These are phyloP conservation scores for Junonia oenone DNA, from an alignment of 2,888 invertebrate species.

Conservation along the genomic window DNA sequence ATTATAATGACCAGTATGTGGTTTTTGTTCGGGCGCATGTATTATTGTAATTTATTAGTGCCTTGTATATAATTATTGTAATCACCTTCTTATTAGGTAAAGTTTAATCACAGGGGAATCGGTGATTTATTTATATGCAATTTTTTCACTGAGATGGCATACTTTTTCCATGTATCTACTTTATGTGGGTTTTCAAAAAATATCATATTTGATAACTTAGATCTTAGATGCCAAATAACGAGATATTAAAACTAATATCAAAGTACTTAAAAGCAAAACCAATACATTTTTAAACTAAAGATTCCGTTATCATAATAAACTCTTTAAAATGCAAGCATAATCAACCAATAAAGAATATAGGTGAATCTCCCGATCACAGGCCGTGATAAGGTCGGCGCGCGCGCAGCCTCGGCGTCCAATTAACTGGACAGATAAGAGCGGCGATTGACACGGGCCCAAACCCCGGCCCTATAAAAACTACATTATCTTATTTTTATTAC, in stretches of 20 bases:
- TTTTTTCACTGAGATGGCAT: no score
- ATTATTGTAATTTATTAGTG: background rate
- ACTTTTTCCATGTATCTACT: no score
- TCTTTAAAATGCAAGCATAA: background rate
- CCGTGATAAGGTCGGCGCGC: background rate
- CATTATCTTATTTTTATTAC: background rate
- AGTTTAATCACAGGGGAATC: no score
- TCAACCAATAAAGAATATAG: slow-evolving; percentile 1
- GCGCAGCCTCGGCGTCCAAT: background rate
- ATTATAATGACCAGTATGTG: background rate
- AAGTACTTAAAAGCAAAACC: no score
- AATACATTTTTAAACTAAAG: no score
- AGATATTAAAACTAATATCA: no score
- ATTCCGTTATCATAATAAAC: background rate
- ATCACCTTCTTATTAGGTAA: no score
- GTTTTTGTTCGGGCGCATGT: background rate
- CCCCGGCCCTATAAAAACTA: background rate
- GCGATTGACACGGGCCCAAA: background rate
- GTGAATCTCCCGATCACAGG: background rate
- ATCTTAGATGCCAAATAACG: no score
- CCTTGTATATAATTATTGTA: background rate
- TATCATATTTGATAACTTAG: no score
- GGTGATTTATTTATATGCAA: no score
- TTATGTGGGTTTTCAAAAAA: no score
- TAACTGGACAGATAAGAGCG: background rate